Base-by-base conservation (phyloP, 2,113 vertebrate genomes). In the Scopus umbretta region DNA sequence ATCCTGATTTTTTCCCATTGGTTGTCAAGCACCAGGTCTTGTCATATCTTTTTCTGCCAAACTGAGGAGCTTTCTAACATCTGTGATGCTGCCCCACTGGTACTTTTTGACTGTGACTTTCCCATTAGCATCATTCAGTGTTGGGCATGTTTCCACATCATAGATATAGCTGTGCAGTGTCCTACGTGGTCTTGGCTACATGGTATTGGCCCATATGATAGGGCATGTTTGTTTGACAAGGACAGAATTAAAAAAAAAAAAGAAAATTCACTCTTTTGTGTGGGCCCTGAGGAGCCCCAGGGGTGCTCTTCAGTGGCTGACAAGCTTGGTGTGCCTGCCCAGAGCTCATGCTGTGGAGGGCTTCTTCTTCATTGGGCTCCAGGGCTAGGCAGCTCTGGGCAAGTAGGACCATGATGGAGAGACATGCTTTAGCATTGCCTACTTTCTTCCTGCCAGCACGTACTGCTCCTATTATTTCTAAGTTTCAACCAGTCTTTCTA, bases 361-460 rank as follows among this genome's bases (percentile, higher is more conserved):
- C 10, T 49, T 4, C 62, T 62, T 78, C 79, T 29, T 70, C 42
- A 20, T 2, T 40, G 12, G 13, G 14, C 59, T 86, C 11, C 26
- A 71, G 45, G n/a, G 20, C 13, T 45, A 42, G 27, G 75, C 34
- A 87, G 32, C n/a, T 82, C 61, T 82, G 20, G n/a, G 26, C 52
- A 78, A 32, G 68, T 17, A 42, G 74, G 43, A 82, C n/a, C 38
- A 68, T 34, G 16, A 71, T 0, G 1, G n/a, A 80, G 30, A 81
- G 9, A 53, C 2, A 5, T 0, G 1, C 18, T 83, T 91, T 49
- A 32, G 29, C 42, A 42, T 17, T 86, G 34, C 38, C 9, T 68
- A 2, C 26, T 34, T 87, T 68, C 27, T 75, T 61, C 32, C 62
- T 0, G 0, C 23, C 43, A 72, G n/a, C 15, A 36, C 0, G 2